Evolutionary conservation across 2,113 vertebrate genomes (phyloP).

Genomic region (Paralichthys olivaceus): DNA sequence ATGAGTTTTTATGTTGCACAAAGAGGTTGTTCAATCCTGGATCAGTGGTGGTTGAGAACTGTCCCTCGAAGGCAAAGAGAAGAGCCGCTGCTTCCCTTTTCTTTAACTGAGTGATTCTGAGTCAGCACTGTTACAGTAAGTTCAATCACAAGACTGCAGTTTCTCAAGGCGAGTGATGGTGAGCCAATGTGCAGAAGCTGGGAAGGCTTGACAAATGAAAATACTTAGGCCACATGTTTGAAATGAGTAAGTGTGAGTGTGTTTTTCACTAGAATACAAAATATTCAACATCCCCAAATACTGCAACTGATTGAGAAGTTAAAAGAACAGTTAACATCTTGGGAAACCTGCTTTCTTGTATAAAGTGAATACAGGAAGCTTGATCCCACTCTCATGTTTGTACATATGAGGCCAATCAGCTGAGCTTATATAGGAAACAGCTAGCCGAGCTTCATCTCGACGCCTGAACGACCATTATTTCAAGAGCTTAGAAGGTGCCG

Average conservation of each 20-base stretch:
- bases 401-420: neutral
- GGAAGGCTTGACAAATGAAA: conserved; percentile 24
- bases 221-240: conserved; percentile 49
- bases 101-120: conserved; percentile 15
- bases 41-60: conserved; percentile 44
- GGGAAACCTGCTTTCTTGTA: neutral
- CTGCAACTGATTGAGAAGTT: conserved; percentile 35
- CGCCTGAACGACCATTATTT: neutral
- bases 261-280: conserved; percentile 5
- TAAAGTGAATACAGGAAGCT: neutral
- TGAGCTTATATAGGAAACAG: neutral
- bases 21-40: conserved; percentile 37
- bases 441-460: neutral
- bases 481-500: neutral
- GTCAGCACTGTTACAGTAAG: conserved; percentile 31
- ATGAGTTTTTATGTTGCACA: conserved; percentile 32
- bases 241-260: conserved; percentile 32
- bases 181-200: conserved; percentile 34
- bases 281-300: conserved; percentile 30
- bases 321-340: conserved; percentile 19
- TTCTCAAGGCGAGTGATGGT: conserved; percentile 57
- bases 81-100: conserved; percentile 11
- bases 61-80: conserved; percentile 52
- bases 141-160: conserved; percentile 38
- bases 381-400: neutral